phyloP scores from a whole-genome alignment of 2,888 invertebrate species.

The Pseudococcus longispinus region DNA sequence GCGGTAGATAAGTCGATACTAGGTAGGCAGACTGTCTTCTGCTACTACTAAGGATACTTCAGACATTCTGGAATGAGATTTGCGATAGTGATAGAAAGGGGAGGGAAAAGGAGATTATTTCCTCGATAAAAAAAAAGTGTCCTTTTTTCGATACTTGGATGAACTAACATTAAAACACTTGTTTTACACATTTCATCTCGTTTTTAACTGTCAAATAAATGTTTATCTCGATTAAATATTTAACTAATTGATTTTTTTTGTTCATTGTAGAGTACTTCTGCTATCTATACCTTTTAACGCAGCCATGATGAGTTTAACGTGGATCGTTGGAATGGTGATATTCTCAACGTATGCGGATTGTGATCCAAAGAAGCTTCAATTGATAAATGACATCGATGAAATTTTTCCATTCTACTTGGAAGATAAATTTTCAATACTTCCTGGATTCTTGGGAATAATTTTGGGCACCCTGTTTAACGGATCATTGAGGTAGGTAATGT shows the following conservation, averaged over 20 bases:
- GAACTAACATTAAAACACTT: too few species aligned
- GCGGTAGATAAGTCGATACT: too few species aligned
- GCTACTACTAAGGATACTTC: too few species aligned
- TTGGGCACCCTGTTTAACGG: constrained; percentile 92
- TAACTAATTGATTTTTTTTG: background rate
- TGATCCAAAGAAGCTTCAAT: constrained; percentile 78
- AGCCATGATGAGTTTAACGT: constrained; percentile 82
- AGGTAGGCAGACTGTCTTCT: too few species aligned
- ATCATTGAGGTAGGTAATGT: constrained; percentile 74
- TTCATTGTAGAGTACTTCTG: constrained; percentile 71
- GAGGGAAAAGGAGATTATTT: too few species aligned
- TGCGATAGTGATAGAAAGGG: too few species aligned
- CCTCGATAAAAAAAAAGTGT: too few species aligned
- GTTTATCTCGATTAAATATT: constrained; percentile 16
- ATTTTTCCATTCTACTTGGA: constrained; percentile 89
- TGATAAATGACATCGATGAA: constrained; percentile 80
- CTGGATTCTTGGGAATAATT: constrained; percentile 88
- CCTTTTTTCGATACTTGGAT: too few species aligned
- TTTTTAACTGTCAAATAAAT: background rate
- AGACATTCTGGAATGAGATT: too few species aligned
- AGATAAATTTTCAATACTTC: constrained; percentile 81
- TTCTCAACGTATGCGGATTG: constrained; percentile 84
- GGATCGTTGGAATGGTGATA: constrained; percentile 87
- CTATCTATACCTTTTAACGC: constrained; percentile 80
- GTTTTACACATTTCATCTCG: background rate